These are phyloP conservation scores for Glyptemys insculpta DNA, from an alignment of 2,797 vertebrate genomes.

Conservation along the genomic window DNA sequence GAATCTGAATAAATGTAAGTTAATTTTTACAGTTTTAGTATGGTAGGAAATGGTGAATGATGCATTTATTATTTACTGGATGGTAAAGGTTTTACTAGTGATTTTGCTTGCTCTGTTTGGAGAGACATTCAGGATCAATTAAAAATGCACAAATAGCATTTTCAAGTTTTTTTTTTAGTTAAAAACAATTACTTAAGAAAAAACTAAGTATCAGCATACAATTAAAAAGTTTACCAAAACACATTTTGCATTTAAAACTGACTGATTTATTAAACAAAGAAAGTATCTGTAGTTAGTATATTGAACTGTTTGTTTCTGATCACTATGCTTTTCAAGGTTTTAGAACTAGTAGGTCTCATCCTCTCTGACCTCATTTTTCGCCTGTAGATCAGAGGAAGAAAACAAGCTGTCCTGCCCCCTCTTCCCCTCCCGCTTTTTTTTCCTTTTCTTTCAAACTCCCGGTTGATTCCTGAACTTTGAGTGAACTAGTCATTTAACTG, in stretches of 20 bases:
- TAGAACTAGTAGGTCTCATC: background rate
- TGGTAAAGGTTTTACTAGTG: background rate
- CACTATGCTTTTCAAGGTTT: too few relatives aligned
- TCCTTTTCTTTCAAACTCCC: background rate
- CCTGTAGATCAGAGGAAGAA: background rate
- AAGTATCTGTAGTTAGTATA: background rate
- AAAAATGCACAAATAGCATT: background rate
- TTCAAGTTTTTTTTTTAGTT: background rate
- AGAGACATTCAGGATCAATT: background rate
- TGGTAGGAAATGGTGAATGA: background rate
- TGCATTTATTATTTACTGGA: background rate
- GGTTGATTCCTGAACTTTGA: background rate
- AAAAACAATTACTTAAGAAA: too few relatives aligned
- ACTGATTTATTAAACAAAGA: background rate
- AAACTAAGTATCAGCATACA: too few relatives aligned
- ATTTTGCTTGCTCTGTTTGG: background rate
- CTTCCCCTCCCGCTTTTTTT: too few relatives aligned
- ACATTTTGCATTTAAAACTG: background rate
- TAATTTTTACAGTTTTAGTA: background rate
- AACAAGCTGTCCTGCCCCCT: background rate
- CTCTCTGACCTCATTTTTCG: background rate
- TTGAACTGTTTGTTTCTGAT: too few relatives aligned
- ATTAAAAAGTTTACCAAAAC: background rate
- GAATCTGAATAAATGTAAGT: too few relatives aligned
- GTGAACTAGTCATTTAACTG: background rate